Conservation (phyloP, 2,113 vertebrate species). For the Ochotona princeps region DNA sequence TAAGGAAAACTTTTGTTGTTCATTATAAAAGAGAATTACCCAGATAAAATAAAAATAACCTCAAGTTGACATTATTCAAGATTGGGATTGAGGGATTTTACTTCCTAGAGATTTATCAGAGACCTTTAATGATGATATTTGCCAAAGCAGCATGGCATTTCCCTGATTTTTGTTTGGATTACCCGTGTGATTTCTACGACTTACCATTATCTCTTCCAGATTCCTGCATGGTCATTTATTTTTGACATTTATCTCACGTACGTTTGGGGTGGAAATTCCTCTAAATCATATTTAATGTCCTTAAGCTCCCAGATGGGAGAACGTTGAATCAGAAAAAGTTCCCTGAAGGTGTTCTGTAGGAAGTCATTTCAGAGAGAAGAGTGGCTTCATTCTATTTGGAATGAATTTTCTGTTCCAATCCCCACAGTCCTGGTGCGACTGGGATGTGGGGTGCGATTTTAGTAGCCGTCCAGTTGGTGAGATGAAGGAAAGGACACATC, state of each 20-base stretch:
- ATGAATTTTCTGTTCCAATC: conserved; percentile 44
- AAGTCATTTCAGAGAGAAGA: conserved; percentile 58
- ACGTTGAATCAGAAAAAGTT: conserved; percentile 53
- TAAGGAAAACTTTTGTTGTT: conserved; percentile 61
- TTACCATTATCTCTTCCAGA: conserved; percentile 42
- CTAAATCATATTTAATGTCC: conserved; percentile 29
- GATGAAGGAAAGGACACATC: background rate
- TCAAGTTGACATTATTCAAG: conserved; percentile 32
- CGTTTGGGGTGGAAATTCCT: background rate
- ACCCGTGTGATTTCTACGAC: background rate
- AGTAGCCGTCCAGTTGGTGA: background rate
- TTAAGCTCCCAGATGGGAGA: conserved; percentile 53
- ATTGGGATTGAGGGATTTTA: conserved; percentile 50
- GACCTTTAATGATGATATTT: conserved; percentile 25
- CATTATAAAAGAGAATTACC: conserved; percentile 44
- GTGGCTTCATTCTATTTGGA: conserved; percentile 49
- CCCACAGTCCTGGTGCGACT: background rate
- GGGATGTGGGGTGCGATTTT: background rate
- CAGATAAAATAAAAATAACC: conserved; percentile 64
- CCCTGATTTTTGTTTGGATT: conserved; percentile 33
- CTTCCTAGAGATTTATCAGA: background rate
- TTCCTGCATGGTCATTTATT: conserved; percentile 34
- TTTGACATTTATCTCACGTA: conserved; percentile 44
- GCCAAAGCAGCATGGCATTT: background rate
- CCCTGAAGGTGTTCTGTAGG: conserved; percentile 55